A percentile compares a stretch with the other conserved stretches of the same genome.
Evolutionary conservation across 2,888 invertebrate genomes (phyloP).

Genomic region (Calameuta idolon): DNA sequence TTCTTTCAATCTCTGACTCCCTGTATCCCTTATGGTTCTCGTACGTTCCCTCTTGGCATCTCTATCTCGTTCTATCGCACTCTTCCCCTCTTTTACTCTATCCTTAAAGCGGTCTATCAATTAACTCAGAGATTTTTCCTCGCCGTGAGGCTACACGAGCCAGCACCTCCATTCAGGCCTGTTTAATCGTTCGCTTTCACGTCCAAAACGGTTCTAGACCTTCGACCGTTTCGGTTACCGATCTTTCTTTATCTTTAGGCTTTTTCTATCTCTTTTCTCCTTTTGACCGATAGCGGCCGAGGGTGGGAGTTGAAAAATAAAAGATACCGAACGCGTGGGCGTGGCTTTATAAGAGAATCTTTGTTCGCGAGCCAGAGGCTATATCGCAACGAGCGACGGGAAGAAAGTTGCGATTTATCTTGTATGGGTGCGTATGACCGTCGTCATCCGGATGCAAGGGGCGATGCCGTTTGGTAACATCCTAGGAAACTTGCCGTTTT

Average conservation of each 20-base stretch:
- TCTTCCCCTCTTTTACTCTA: not conserved
- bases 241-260: not conserved
- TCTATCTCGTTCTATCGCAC: not conserved
- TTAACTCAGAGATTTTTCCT: not conserved
- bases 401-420: not conserved
- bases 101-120: not conserved
- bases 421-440: not conserved
- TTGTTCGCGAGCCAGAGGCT: not conserved
- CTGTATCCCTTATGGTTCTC: not conserved
- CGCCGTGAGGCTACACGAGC: not conserved
- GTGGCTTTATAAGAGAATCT: not conserved
- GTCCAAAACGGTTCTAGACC: not conserved
- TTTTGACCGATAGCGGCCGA: not conserved
- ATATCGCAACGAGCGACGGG: not conserved
- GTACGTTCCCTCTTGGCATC: not conserved
- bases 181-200: not conserved
- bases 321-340: not conserved
- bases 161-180: not conserved
- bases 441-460: not conserved
- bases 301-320: not conserved
- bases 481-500: slow-evolving; percentile 6
- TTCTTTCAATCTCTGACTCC: not conserved
- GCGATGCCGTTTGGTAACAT: not conserved
- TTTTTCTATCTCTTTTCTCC: not conserved
- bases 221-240: not conserved